These are phyloP conservation scores for Tenthredo notha DNA, from an alignment of 2,888 invertebrate genomes.

Conservation along the genomic window DNA sequence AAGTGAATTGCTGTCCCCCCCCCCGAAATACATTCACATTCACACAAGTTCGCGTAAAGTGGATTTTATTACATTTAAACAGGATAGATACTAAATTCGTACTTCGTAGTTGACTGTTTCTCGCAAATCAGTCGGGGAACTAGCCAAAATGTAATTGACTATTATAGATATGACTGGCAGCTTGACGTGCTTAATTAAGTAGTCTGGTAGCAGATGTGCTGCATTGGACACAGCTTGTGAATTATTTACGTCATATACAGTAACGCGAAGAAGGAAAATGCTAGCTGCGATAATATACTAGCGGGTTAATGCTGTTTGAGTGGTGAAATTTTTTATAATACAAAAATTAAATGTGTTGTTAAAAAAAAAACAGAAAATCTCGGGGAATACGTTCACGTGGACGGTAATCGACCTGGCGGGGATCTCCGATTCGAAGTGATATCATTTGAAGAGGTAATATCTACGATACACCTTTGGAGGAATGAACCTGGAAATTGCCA, in stretches of 20 bases:
- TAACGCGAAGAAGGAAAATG: conserved; percentile 9
- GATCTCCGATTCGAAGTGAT: conserved; percentile 14
- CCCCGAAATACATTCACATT: not conserved
- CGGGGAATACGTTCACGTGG: not conserved
- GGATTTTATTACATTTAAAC: not conserved
- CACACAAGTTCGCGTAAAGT: not conserved
- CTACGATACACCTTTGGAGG: not conserved
- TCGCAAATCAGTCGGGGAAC: conserved; percentile 12
- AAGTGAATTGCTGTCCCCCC: conserved; percentile 1
- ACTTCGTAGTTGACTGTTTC: not conserved
- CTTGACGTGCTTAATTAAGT: conserved; percentile 31
- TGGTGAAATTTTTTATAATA: not conserved
- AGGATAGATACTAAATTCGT: not conserved
- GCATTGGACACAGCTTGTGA: conserved; percentile 17
- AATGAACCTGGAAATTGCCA: conserved; percentile 33
- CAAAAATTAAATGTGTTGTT: not conserved
- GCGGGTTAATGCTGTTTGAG: not conserved
- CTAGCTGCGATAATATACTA: not conserved
- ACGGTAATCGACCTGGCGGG: not conserved
- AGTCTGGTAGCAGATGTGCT: conserved; percentile 38
- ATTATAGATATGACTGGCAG: conserved; percentile 17
- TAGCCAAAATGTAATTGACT: conserved; percentile 43
- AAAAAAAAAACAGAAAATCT: not conserved
- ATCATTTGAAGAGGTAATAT: not conserved
- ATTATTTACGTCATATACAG: conserved; percentile 22